Evolutionary conservation across 2,797 vertebrate genomes (phyloP).

Genomic region (Antrozous pallidus): DNA sequence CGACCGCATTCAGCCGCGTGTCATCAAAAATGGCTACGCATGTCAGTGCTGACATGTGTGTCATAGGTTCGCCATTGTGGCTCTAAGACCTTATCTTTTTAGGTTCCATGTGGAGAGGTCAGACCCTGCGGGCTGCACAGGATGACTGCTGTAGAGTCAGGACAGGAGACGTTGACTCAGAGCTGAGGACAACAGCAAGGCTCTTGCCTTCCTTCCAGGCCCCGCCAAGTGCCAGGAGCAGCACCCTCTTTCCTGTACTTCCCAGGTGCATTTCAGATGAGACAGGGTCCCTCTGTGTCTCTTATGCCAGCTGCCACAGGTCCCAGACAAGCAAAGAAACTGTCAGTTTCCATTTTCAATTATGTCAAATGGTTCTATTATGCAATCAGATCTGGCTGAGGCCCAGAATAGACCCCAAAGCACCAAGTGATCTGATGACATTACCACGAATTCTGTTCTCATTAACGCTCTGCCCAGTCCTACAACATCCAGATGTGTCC

Average conservation of each 20-base stretch:
- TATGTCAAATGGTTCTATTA: background rate
- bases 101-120: background rate
- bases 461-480: background rate
- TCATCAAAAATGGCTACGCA: no score
- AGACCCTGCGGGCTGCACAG: background rate
- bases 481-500: background rate
- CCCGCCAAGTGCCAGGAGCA: background rate
- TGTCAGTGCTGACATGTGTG: no score
- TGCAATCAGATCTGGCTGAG: background rate
- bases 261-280: background rate
- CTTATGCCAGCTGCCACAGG: background rate
- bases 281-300: background rate
- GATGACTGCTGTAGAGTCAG: background rate
- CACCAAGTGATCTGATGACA: background rate
- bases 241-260: background rate
- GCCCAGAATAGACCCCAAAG: background rate
- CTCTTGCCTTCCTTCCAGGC: background rate
- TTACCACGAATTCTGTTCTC: background rate
- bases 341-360: background rate
- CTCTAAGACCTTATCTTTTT: background rate
- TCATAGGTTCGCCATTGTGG: no score
- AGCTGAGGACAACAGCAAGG: background rate
- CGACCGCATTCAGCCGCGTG: no score
- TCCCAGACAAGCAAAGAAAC: background rate
- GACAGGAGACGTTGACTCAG: background rate